Evolutionary conservation across 2,888 invertebrate species (phyloP).

Genomic region (Chrysolina americana): DNA sequence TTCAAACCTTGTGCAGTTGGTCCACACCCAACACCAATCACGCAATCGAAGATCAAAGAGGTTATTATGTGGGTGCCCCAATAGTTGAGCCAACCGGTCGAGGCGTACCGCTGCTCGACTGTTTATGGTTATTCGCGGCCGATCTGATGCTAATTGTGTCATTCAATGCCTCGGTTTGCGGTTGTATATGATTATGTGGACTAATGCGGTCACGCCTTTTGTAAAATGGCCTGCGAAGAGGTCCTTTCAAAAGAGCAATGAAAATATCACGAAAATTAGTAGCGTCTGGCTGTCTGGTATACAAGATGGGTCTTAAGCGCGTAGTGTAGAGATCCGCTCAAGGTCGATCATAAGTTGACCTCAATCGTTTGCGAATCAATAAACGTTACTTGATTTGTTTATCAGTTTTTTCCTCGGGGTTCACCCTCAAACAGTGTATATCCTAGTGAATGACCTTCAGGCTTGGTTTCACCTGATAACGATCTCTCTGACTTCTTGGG

Average conservation of each 20-base stretch:
- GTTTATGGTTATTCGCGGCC: constrained; percentile 41
- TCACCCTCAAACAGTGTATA: too few species aligned
- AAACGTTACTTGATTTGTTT: too few species aligned
- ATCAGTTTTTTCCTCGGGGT: too few species aligned
- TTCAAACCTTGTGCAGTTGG: constrained; percentile 24
- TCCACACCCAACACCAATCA: constrained; percentile 11
- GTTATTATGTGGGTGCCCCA: constrained; percentile 35
- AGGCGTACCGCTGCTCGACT: constrained; percentile 30
- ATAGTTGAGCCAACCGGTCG: constrained; percentile 31
- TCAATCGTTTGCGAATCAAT: too few species aligned
- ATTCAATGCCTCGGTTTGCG: constrained; percentile 38
- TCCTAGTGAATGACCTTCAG: too few species aligned
- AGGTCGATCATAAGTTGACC: too few species aligned
- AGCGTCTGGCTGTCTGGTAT: background rate
- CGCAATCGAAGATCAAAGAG: constrained; percentile 38
- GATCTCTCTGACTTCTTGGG: too few species aligned
- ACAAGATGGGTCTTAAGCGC: too few species aligned
- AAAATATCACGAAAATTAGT: constrained; percentile 7
- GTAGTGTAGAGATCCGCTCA: too few species aligned
- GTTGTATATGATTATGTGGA: constrained; percentile 29
- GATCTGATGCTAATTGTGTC: constrained; percentile 42
- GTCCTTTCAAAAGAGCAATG: constrained; percentile 2
- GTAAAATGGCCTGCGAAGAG: constrained; percentile 21
- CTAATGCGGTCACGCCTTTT: constrained; percentile 26
- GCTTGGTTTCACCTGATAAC: too few species aligned